Evolutionary conservation across 2,888 invertebrate species (phyloP), one percentile per base, ranked within the genome.

Genomic region (Mesorhabditis belari): DNA sequence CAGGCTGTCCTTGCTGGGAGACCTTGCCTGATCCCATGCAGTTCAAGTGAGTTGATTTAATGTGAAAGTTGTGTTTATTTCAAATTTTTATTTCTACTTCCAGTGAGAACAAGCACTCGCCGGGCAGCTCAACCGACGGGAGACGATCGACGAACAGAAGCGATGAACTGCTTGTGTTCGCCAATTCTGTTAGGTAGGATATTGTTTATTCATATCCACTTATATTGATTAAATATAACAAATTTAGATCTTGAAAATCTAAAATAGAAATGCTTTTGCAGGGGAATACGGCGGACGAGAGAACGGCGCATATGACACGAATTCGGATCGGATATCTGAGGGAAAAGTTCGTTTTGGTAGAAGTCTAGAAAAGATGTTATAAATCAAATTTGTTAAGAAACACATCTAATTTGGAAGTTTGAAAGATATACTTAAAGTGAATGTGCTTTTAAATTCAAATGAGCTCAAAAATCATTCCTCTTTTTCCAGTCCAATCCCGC

Each of bases 11-110:
- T 77, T 4, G 63, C 75, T 1, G 63, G 62, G 29, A 65, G 71
- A 52, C 67, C 69, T 52, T 77, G 52, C 77, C 77, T 9, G 74
- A 77, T 61, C 71, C 77, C 0, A 58, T 65, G 19, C 74, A 75
- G 57, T 70, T 71, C 49, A 23, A 57, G 64, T 64, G 19, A 49
- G 63, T 4, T 9, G 23, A 35, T 9, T 1, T 9, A 35, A n/a
- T 1, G 44, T 17, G 44, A 35, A n/a, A n/a, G n/a, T n/a, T n/a
- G n/a, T n/a, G n/a, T n/a, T n/a, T n/a, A n/a, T n/a, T n/a, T n/a
- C n/a, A n/a, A n/a, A n/a, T n/a, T n/a, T n/a, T 17, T 35, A 35
- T 35, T n/a, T 17, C 12, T 17, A 35, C n/a, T 35, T 35, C n/a
- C 2, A 35, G 44, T n/a, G 44, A 35, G n/a, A 35, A 35, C 44